Evolutionary conservation across 2,113 vertebrate species (phyloP).

Genomic region (Silurus meridionalis): DNA sequence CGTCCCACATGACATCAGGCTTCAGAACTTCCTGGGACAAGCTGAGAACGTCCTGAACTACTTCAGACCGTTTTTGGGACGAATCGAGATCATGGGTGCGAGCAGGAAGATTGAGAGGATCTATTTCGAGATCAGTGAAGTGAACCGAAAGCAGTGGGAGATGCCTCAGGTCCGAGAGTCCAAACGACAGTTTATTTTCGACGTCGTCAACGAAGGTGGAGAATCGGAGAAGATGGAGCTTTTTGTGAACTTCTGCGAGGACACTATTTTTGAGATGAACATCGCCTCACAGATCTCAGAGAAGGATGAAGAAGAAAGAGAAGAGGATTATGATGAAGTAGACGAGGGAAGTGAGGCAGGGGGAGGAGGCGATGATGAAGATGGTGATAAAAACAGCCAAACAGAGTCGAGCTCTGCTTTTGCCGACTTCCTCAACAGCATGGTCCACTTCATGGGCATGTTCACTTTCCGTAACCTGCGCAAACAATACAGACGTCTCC

Average conservation of each 20-base stretch:
- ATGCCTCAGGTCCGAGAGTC: constrained; percentile 94
- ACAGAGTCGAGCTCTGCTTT: constrained; percentile 71
- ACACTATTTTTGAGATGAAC: constrained; percentile 99
- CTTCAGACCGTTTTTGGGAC: constrained; percentile 88
- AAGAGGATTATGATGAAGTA: constrained; percentile 75
- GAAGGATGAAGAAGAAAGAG: constrained; percentile 78
- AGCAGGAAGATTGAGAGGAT: constrained; percentile 91
- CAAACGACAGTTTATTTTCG: constrained; percentile 97
- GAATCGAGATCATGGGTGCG: constrained; percentile 95
- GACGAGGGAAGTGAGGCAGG: constrained; percentile 49
- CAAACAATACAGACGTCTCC: constrained; percentile 75
- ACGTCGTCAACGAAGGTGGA: constrained; percentile 93
- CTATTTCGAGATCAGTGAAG: constrained; percentile 96
- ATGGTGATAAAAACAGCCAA: constrained; percentile 62
- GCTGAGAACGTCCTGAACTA: constrained; percentile 90
- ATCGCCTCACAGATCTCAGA: constrained; percentile 93
- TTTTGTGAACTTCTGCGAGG: constrained; percentile 97
- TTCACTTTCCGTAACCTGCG: constrained; percentile 84
- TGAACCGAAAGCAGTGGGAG: constrained; percentile 94
- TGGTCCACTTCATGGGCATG: constrained; percentile 71
- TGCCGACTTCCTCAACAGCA: constrained; percentile 71
- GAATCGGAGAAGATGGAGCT: constrained; percentile 98
- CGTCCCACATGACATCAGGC: constrained; percentile 87
- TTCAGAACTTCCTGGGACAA: constrained; percentile 85
- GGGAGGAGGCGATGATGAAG: constrained; percentile 67